Percentiles rank a stretch among this genome's conserved stretches.
These are phyloP conservation scores for Lerista edwardsae DNA, from an alignment of 2,797 vertebrate genomes.

Conservation along the genomic window DNA sequence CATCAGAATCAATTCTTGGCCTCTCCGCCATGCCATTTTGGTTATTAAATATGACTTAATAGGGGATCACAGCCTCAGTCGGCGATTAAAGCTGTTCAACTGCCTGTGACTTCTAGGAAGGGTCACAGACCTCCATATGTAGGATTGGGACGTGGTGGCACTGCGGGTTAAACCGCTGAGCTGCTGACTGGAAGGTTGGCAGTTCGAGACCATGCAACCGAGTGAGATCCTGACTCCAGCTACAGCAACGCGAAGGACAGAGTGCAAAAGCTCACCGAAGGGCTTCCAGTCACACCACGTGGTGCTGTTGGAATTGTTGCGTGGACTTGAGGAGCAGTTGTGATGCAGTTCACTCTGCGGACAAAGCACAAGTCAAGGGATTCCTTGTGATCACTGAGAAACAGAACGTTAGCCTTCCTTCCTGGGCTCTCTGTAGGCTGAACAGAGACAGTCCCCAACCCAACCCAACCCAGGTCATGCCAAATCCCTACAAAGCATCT, in stretches of 20 bases:
- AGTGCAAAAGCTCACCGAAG: constrained; percentile 84
- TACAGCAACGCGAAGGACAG: not conserved
- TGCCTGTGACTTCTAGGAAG: not conserved
- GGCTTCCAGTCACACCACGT: constrained; percentile 94
- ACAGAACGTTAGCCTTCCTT: not conserved
- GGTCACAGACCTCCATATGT: too few species aligned
- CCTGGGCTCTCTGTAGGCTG: not conserved
- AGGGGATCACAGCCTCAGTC: not conserved
- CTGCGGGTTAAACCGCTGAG: too few species aligned
- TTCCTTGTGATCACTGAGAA: too few species aligned
- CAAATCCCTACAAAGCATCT: too few species aligned
- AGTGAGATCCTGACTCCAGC: too few species aligned
- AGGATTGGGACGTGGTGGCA: too few species aligned
- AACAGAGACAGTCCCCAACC: too few species aligned
- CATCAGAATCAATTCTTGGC: not conserved
- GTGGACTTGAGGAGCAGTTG: constrained; percentile 83
- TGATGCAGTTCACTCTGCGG: constrained; percentile 90
- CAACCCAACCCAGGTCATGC: too few species aligned
- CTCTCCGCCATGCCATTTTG: not conserved
- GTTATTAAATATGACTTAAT: not conserved
- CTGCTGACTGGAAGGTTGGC: not conserved
- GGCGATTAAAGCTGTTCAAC: too few species aligned
- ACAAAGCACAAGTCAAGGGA: not conserved
- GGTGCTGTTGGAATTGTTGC: constrained; percentile 84
- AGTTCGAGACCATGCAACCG: too few species aligned